Evolutionary conservation across 1,140 invertebrate genomes (phyloP), one percentile per base, ranked within the genome.

Genomic region (Dryas iulia): DNA sequence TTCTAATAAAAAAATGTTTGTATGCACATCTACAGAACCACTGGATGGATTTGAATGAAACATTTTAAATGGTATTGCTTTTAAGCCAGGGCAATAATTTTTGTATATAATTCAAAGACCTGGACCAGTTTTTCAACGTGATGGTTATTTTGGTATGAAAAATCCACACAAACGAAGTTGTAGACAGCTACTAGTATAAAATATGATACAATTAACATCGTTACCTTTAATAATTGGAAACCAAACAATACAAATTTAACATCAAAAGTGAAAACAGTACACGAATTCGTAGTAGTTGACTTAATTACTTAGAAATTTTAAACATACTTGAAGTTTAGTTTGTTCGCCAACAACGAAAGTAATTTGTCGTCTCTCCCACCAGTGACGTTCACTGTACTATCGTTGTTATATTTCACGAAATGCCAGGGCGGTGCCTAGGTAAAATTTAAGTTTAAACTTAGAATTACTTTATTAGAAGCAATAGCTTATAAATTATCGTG

Each of bases 401-500:
- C 92, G 68, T 94, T 94, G 21, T 89, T 87, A 77, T 94, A 94
- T 30, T 83, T 92, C 0, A 95, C 94, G 81, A 95, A 95, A 82
- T 95, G 93, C 95, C 95, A 96, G 2, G 95, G 95, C 0, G 95
- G 95, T 59, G 95, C 95, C 95, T 96, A 78, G 3, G 83, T 14
- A 53, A 53, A 53, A 25, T 56, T 56, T 25, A 56, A 21, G 23
- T 25, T 21, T 56, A 56, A 56, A 56, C 53, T 56, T 56, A 56
- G 39, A 6, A 94, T 2, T 47, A 21, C 35, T 21, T 47, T 47
- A 21, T 47, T 47, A 10, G 14, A 18, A 8, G n/a, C 39, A 47
- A 47, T 47, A 21, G 1, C 14, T n/a, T 47, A 18, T 47, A 47
- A 47, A 21, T 47, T 47, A 47, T 47, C 5, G 3, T 21, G n/a